Evolutionary conservation across 2,797 vertebrate species (phyloP), one percentile per base, ranked within the genome.

Genomic region (Acomys russatus): DNA sequence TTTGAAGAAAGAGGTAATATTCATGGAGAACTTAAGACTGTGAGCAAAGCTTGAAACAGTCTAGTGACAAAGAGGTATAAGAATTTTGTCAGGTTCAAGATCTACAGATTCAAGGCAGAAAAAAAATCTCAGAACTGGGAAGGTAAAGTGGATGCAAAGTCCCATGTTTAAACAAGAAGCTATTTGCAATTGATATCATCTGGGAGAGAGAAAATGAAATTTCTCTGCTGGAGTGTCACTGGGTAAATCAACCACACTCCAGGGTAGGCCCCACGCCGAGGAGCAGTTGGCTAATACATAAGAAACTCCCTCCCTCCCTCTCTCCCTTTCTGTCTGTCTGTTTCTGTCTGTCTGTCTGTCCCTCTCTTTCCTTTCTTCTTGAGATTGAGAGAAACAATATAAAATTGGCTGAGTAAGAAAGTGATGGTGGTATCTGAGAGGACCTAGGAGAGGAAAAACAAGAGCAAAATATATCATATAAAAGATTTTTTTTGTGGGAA

Each of bases 21-120:
- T 92, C 93, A 9, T 61, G 76, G 38, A 74, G 64, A 90, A 78
- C 63, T 74, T 94, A 82, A 38, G 25, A 86, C 8, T 77, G 9
- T 88, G 30, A 88, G 54, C 51, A 88, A 88, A 96, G n/a, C 18
- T 88, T 80, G 66, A 94, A 79, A 80, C 14, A 80, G n/a, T 14
- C 33, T 84, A 25, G 25, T 84, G 35, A 80, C 90, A 89, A 84
- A 84, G 80, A 94, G 92, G 33, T 78, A n/a, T 38, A 71, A 82
- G 23, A 59, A 30, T 56, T 35, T 71, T 54, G 33, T 86, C 66
- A 91, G 28, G 28, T 9, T 85, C 63, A 68, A 68, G 28, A 68
- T 38, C 44, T 68, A 30, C 44, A 51, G 18, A 30, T 51, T 51
- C 44, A 68, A 68, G 10, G 6, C 44, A 85, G 63, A 68, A 28